Evolutionary conservation across 2,113 vertebrate genomes (phyloP).

Genomic region (Helogale parvula): DNA sequence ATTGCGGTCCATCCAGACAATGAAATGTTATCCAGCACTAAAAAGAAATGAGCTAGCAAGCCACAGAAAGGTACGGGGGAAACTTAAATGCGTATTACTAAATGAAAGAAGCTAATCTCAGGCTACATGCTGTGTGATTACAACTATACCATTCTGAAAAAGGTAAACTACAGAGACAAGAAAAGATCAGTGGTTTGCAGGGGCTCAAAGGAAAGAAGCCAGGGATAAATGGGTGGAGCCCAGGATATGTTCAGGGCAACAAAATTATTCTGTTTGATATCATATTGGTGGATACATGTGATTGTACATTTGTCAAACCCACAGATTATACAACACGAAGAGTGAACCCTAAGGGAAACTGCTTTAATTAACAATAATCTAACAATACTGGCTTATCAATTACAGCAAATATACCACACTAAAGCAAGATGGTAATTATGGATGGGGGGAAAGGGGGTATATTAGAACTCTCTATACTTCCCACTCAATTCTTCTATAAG

Average conservation of each 20-base stretch:
- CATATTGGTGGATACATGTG: not conserved
- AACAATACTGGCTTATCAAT: not conserved
- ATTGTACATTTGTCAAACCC: not conserved
- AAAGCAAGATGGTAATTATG: not conserved
- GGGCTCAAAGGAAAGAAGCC: not conserved
- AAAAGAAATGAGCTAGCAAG: constrained; percentile 37
- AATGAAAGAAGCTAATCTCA: constrained; percentile 1
- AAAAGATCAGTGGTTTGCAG: not conserved
- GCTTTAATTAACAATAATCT: not conserved
- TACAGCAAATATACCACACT: not conserved
- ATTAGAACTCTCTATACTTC: not conserved
- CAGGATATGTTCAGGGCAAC: not conserved
- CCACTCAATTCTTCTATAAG: not conserved
- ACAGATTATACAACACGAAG: not conserved
- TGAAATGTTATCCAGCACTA: not conserved
- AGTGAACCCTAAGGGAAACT: not conserved
- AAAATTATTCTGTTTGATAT: not conserved
- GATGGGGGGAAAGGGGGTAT: not conserved
- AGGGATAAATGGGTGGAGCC: not conserved
- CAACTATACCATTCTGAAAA: not conserved
- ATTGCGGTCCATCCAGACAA: not conserved
- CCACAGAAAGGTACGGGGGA: not conserved
- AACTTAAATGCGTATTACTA: not conserved
- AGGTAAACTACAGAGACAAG: not conserved
- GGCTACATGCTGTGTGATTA: not conserved